Base-by-base conservation (phyloP, 2,797 vertebrate species). In the Acanthurus leucopareius region DNA sequence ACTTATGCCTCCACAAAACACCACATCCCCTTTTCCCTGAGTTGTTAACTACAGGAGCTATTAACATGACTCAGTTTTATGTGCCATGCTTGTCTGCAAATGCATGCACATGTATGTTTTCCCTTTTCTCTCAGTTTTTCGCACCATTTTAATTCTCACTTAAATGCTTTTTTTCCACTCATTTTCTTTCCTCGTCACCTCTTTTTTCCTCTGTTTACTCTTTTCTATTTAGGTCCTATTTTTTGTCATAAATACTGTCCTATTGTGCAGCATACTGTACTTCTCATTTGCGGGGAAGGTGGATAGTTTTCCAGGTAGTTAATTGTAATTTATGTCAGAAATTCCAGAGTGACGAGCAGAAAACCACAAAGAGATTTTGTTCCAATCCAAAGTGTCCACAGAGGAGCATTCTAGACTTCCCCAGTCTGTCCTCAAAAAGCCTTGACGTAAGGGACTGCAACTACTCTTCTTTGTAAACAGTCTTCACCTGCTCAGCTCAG, bases 11-110 rank as follows among this genome's bases (percentile, higher is more conserved):
- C 91, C 86, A 80, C 89, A 79, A 94, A 94, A 94, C 93, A 93
- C 91, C 90, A 93, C 88, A 88, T 91, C 90, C 92, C 88, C 51
- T 86, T 89, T 91, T 90, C 89, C 88, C 93, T 68, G 72, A 92
- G 89, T 91, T 93, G 89, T 94, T 94, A 94, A 94, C 91, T 91
- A 93, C 93, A 83, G 90, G 81, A 91, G 86, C 92, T 91, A 92
- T 94, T 93, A 93, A 93, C 86, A 88, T 93, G 87, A 86, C 87
- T 89, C 76, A 85, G 85, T 93, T 92, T 92, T 88, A 90, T 91
- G 89, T 90, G 92, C 85, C 75, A 82, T 63, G 76, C 86, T 89
- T 83, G 82, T 89, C 71, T 85, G 68, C 77, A 80, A 88, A 66
- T 58, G 65, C 75, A 79, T 80, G 77, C 77, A 61, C 82, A 84